A percentile compares a stretch with the other conserved stretches of the same genome.
These are phyloP conservation scores for Meganola albula DNA, from an alignment of 2,888 invertebrate species.

Conservation along the genomic window DNA sequence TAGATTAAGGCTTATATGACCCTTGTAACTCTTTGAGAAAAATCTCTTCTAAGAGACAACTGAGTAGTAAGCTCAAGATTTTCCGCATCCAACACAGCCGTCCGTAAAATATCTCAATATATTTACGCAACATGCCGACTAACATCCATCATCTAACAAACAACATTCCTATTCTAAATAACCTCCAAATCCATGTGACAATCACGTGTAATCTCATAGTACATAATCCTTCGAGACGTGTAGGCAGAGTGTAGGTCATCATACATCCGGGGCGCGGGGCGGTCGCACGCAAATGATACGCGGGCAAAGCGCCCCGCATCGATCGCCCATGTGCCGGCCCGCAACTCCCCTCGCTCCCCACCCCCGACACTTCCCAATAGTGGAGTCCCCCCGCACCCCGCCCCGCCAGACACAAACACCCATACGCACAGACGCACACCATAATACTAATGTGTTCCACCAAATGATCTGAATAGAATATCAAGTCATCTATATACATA, in stretches of 20 bases:
- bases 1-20: too few species aligned
- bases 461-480: constrained; percentile 70
- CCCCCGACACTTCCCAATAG: constrained; percentile 32
- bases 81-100: too few species aligned
- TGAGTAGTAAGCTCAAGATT: too few species aligned
- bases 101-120: too few species aligned
- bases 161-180: too few species aligned
- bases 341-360: constrained; percentile 34
- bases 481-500: constrained; percentile 37
- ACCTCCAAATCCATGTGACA: constrained; percentile 29
- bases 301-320: constrained; percentile 64
- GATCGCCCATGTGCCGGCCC: constrained; percentile 57
- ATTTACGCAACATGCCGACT: too few species aligned
- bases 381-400: constrained; percentile 20
- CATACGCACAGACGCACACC: constrained; percentile 56
- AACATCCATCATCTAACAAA: too few species aligned
- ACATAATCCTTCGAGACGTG: constrained; percentile 16
- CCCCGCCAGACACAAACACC: constrained; percentile 48
- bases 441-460: constrained; percentile 63
- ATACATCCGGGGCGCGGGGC: constrained; percentile 38
- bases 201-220: constrained; percentile 28
- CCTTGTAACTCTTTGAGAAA: too few species aligned
- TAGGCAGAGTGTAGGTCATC: constrained; percentile 39
- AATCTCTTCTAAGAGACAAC: too few species aligned
- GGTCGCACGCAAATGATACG: constrained; percentile 70